phyloP scores from a whole-genome alignment of 2,113 vertebrate genomes.

The Sisor rabdophorus region DNA sequence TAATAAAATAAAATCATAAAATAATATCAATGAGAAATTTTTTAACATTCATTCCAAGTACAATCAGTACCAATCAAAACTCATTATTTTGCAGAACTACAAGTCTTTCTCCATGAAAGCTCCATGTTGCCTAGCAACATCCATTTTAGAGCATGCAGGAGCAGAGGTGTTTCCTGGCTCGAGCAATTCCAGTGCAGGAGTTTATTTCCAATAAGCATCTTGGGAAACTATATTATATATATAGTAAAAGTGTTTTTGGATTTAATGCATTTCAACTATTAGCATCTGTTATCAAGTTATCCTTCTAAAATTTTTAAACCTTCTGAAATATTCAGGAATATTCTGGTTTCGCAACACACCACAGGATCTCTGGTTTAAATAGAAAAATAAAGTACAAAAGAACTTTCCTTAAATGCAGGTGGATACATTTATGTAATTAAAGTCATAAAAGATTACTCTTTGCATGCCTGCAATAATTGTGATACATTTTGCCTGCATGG shows the following conservation, averaged over 20 bases:
- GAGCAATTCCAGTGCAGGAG: conserved; percentile 37
- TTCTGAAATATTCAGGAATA: not conserved
- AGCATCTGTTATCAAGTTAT: too few species aligned
- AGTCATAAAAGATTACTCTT: conserved; percentile 20
- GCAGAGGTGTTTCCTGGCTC: conserved; percentile 57
- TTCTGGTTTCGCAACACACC: not conserved
- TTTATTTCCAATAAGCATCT: conserved; percentile 25
- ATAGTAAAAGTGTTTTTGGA: conserved; percentile 17
- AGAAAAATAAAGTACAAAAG: conserved; percentile 8
- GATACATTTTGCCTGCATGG: conserved; percentile 18
- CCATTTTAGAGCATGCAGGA: conserved; percentile 47
- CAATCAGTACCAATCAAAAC: conserved; percentile 24
- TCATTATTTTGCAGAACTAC: conserved; percentile 46
- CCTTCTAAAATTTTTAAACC: not conserved
- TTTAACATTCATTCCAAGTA: conserved; percentile 32
- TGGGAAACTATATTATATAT: too few species aligned
- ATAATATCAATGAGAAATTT: conserved; percentile 10
- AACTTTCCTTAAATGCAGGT: conserved; percentile 16
- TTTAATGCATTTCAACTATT: conserved; percentile 22
- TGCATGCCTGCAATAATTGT: conserved; percentile 14
- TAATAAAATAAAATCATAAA: not conserved
- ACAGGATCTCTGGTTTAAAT: not conserved
- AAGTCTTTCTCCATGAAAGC: conserved; percentile 50
- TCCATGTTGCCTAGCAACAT: conserved; percentile 57
- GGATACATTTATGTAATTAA: conserved; percentile 23